Evolutionary conservation across 2,888 invertebrate genomes (phyloP).

Genomic region (Leptothorax acervorum): DNA sequence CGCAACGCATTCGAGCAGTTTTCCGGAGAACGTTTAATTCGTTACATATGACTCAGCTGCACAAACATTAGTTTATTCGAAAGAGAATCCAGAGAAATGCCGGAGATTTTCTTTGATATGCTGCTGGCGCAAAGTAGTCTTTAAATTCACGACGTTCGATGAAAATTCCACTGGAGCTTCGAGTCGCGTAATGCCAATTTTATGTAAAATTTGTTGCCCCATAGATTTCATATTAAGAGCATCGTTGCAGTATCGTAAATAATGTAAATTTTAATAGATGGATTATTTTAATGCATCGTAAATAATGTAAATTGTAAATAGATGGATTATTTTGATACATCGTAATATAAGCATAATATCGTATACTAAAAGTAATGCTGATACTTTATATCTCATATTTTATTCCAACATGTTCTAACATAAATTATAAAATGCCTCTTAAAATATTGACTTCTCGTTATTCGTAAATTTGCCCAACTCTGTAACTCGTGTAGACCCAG

Average conservation of each 20-base stretch:
- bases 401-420: neutral
- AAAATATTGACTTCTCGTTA: conserved; percentile 20
- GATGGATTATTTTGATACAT: neutral
- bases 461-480: conserved; percentile 7
- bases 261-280: neutral
- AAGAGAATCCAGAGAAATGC: conserved; percentile 36
- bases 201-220: conserved; percentile 21
- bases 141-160: conserved; percentile 26
- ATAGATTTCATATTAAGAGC: neutral
- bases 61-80: conserved; percentile 40
- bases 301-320: neutral
- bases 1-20: conserved; percentile 36
- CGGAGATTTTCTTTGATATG: conserved; percentile 44
- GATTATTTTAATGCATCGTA: neutral
- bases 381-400: neutral
- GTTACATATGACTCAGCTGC: conserved; percentile 52
- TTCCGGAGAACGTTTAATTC: conserved; percentile 40
- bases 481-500: neutral
- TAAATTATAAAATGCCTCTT: conserved; percentile 14
- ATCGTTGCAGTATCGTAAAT: neutral
- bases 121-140: conserved; percentile 23
- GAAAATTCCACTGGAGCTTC: neutral
- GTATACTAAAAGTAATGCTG: neutral
- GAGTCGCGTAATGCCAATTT: conserved; percentile 19
- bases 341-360: neutral